Evolutionary conservation across 2,113 vertebrate species (phyloP), one percentile per base, ranked within the genome.

Genomic region (Triplophysa siluroides): DNA sequence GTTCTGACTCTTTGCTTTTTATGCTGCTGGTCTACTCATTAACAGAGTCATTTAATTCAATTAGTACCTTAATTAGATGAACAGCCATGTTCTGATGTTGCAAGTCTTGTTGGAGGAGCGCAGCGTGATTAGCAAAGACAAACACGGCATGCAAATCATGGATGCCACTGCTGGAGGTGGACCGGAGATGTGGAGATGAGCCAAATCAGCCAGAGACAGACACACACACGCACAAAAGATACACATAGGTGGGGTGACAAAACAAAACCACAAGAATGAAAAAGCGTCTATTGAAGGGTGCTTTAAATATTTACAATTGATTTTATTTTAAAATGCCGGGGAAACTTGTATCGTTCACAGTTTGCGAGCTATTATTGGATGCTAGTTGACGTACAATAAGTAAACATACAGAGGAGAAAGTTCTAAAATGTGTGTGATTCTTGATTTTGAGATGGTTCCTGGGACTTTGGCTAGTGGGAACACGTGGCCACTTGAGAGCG

Each of bases 11-110:
- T 95, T 92, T 95, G 95, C 94, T 97, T 98, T 98, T 95, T 97
- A 98, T 95, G 93, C 95, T 85, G 93, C 94, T 94, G 94, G 90
- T 96, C 94, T 95, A 94, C 96, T 97, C 95, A 96, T 98, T 98
- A 98, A 95, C 81, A 85, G 93, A 91, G 95, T 94, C 94, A 96
- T 97, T 98, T 98, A 97, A 98, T 99, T 99, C 96, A 98, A 98
- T 99, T 98, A 98, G 98, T 94, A 91, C 93, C 92, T 94, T 96
- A 97, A 97, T 98, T 98, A 98, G 95, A 94, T 91, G 93, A 94
- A 95, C 94, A 94, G 94, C 91, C 93, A 92, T 93, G 94, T 94
- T 86, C 93, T 93, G 90, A 93, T 92, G 93, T 94, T 91, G 89
- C 88, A 90, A 93, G 93, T 91, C 94, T 95, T 94, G 95, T 96